Percentiles rank a stretch among this genome's conserved stretches.
These are phyloP conservation scores for Coptodon bakossiorum DNA, from an alignment of 2,113 vertebrate genomes.

Conservation along the genomic window DNA sequence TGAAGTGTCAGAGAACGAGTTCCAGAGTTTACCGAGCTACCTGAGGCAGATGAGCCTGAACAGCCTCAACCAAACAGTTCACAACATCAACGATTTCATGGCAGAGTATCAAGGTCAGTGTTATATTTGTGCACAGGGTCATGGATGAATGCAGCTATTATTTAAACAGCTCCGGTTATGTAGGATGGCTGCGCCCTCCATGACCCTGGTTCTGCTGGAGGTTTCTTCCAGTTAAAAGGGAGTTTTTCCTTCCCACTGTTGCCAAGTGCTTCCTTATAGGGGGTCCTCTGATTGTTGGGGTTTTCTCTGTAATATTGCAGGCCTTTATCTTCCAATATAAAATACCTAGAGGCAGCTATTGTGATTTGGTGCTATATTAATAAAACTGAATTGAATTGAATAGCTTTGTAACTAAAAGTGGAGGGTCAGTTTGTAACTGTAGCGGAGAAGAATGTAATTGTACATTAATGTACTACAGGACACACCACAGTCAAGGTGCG, in stretches of 20 bases:
- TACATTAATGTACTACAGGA: neutral
- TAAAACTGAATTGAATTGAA: neutral
- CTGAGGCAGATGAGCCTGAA: conserved; percentile 61
- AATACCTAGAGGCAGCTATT: neutral
- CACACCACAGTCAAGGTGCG: neutral
- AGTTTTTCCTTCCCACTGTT: neutral
- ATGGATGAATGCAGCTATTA: neutral
- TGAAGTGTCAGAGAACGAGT: conserved; percentile 57
- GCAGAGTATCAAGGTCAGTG: conserved; percentile 39
- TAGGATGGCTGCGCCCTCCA: neutral
- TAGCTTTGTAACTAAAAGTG: neutral
- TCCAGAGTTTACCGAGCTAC: conserved; percentile 56
- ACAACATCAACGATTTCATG: conserved; percentile 55
- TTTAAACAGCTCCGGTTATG: neutral
- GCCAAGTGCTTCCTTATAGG: neutral
- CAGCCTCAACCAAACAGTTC: conserved; percentile 62
- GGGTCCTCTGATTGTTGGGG: neutral
- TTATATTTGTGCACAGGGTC: neutral
- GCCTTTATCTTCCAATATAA: neutral
- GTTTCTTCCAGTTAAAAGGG: neutral
- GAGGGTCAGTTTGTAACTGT: neutral
- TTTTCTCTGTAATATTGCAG: neutral
- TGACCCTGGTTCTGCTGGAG: neutral
- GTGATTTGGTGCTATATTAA: neutral
- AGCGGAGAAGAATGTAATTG: neutral